Evolutionary conservation across 2,888 invertebrate species (phyloP), one percentile per base, ranked within the genome.

Genomic region (Lochmaea crataegi): DNA sequence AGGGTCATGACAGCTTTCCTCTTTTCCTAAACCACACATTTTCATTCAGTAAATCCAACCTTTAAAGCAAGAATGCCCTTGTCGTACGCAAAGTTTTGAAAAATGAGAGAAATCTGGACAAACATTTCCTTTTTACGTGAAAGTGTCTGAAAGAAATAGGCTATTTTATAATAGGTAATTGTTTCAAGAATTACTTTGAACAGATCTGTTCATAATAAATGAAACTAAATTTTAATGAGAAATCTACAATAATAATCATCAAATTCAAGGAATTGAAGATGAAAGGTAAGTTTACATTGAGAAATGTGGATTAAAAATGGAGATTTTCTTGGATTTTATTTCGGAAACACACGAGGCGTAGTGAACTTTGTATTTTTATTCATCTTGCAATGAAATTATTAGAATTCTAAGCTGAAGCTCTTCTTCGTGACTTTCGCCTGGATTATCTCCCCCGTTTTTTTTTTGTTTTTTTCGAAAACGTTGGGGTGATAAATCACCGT

Each of bases 21-120:
- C n/a, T 60, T 60, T 60, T 60, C 14, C 60, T 38, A 60, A 60
- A 60, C 60, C 60, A 26, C 60, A 60, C 26, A 60, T 60, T 26
- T 60, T 60, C 60, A 32, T 32, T 32, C 26, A 12, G 38, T 60
- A 60, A 38, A 60, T 60, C 60, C 60, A 12, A 38, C 60, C 60
- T 60, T 32, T 32, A 60, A 60, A 60, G n/a, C 60, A 9, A n/a
- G 26, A 60, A 32, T 60, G 11, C 32, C 22, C 22, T 14, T 60
- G 60, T 60, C 45, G 45, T 45, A 45, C 11, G 5, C 14, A 45
- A 14, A 14, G 45, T 45, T 45, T 11, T 45, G 45, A 45, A 14
- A 45, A 45, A 45, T 45, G 45, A 45, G 45, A 45, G 11, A 45
- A 45, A 45, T 45, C 45, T 45, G 45, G 45, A 45, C 45, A 14